Evolutionary conservation across 1,140 invertebrate species (phyloP).

Genomic region (Calephelis virginiensis): DNA sequence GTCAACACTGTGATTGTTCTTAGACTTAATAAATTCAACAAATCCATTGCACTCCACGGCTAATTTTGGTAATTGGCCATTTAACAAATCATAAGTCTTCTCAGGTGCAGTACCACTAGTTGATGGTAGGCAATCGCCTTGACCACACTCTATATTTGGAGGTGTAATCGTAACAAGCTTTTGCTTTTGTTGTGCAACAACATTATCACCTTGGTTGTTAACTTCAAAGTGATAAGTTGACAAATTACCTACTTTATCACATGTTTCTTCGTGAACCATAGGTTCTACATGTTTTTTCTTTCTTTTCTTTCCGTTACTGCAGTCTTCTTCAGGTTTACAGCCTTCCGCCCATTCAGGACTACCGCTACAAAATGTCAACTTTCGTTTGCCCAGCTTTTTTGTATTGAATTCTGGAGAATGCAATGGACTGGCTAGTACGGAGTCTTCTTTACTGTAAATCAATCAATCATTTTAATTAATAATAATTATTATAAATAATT

Average conservation of each 20-base stretch:
- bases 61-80: constrained; percentile 57
- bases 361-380: constrained; percentile 40
- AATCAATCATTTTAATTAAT: not conserved
- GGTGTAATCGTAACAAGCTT: constrained; percentile 52
- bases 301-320: constrained; percentile 37
- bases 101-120: constrained; percentile 64
- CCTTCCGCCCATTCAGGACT: constrained; percentile 67
- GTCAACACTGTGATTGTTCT: constrained; percentile 67
- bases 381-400: constrained; percentile 45
- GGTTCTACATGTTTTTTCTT: constrained; percentile 25
- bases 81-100: constrained; percentile 55
- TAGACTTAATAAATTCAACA: constrained; percentile 76
- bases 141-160: constrained; percentile 61
- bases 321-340: constrained; percentile 42
- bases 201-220: constrained; percentile 56
- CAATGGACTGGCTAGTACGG: constrained; percentile 44
- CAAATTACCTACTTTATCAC: constrained; percentile 32
- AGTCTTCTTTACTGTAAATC: constrained; percentile 52
- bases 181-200: constrained; percentile 40
- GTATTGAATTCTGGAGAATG: constrained; percentile 42
- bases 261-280: constrained; percentile 24
- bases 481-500: no score
- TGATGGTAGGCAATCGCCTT: constrained; percentile 70
- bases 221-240: constrained; percentile 39
- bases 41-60: constrained; percentile 73